phyloP scores from a whole-genome alignment of 1,140 invertebrate species.

The Homarus americanus region DNA sequence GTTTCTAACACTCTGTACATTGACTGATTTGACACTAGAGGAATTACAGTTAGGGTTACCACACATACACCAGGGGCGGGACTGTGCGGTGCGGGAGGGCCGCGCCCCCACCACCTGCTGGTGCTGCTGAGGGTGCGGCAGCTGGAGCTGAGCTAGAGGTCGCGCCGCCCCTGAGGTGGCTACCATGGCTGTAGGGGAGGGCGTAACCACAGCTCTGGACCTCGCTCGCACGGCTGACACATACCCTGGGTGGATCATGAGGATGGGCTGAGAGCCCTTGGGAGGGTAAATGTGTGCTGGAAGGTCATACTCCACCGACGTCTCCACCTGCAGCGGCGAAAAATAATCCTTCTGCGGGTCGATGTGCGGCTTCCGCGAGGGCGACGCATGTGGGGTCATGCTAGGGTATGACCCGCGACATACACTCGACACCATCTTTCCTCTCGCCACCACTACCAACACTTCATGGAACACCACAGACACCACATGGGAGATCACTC shows the following conservation, averaged over 20 bases:
- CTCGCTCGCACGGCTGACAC: constrained; percentile 62
- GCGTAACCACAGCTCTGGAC: constrained; percentile 62
- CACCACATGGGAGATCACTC: constrained; percentile 71
- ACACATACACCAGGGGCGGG: constrained; percentile 55
- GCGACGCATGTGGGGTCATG: constrained; percentile 64
- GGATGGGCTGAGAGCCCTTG: constrained; percentile 72
- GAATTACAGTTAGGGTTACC: constrained; percentile 66
- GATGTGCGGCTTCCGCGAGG: constrained; percentile 52
- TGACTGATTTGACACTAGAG: constrained; percentile 67
- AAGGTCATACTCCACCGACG: constrained; percentile 75
- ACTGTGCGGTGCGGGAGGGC: constrained; percentile 30
- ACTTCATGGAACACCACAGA: constrained; percentile 60
- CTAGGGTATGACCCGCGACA: constrained; percentile 64
- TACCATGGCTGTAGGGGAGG: constrained; percentile 62
- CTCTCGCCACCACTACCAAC: constrained; percentile 59
- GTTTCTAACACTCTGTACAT: constrained; percentile 63
- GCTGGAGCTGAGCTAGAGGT: constrained; percentile 57
- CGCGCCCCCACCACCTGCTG: constrained; percentile 51
- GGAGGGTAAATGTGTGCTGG: constrained; percentile 74
- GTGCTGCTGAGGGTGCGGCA: constrained; percentile 52
- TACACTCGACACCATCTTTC: constrained; percentile 72
- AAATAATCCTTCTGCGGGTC: constrained; percentile 74
- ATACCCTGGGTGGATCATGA: constrained; percentile 74
- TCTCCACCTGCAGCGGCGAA: constrained; percentile 73
- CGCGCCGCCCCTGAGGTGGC: constrained; percentile 65